Conservation (phyloP, 2,113 vertebrate genomes). For the Isichthys henryi region DNA sequence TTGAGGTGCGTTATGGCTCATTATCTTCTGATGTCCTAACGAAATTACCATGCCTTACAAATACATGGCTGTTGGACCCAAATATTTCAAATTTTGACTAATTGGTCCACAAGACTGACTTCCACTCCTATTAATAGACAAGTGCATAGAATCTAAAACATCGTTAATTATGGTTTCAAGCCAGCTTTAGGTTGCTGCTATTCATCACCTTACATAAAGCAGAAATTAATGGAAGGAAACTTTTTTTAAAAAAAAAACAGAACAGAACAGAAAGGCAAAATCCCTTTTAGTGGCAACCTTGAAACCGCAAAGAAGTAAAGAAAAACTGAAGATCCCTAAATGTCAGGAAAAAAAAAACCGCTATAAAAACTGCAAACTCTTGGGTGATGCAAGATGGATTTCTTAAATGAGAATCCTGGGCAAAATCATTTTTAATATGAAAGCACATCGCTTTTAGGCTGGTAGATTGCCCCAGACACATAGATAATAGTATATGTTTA, state of each 20-base stretch:
- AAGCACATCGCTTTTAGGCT: not conserved
- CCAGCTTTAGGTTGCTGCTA: not conserved
- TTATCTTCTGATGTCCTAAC: not conserved
- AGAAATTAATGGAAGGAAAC: not conserved
- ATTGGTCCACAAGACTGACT: not conserved
- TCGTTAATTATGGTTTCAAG: not conserved
- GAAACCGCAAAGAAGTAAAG: not conserved
- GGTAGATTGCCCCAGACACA: not conserved
- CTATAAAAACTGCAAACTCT: not conserved
- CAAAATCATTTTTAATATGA: not conserved
- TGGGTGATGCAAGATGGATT: not conserved
- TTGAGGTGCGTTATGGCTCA: not conserved
- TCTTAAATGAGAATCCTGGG: not conserved
- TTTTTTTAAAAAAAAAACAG: not conserved
- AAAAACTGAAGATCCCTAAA: not conserved
- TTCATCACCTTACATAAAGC: not conserved
- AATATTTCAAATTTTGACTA: slow-evolving; percentile 7
- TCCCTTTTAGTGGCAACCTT: not conserved
- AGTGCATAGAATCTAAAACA: not conserved
- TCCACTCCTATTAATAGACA: not conserved
- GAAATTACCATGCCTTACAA: not conserved
- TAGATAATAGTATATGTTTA: not conserved
- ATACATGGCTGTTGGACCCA: not conserved
- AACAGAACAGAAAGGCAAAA: not conserved
- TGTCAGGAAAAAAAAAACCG: not conserved